Evolutionary conservation across 2,113 vertebrate genomes (phyloP), one percentile per base, ranked within the genome.

Genomic region (Pao palembangensis): DNA sequence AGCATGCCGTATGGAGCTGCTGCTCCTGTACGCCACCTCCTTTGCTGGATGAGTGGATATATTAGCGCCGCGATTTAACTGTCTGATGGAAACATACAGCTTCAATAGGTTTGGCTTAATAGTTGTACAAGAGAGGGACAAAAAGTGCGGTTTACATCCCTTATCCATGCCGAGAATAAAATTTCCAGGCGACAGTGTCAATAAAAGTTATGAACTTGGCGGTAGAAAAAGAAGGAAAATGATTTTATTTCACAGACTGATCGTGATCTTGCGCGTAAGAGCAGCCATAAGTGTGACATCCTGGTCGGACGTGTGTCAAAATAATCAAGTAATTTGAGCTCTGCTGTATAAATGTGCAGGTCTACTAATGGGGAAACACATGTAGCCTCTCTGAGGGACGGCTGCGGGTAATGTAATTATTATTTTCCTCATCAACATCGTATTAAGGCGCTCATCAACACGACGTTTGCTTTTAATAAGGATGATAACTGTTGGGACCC

Each of bases 11-110:
- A 66, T 48, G 52, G 50, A 49, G 61, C 52, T 67, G 55, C 51
- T 53, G 50, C 47, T 57, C 53, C 54, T 65, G 44, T 52, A 21
- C 57, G 61, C 25, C 52, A 41, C 47, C 66, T 61, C 43, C 8
- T 5, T 55, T 54, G 64, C 50, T 55, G 57, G 17, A 55, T 43
- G 73, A 60, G 25, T 0, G 15, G 57, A 46, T 61, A 67, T 76
- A 62, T 58, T 59, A 51, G 61, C 14, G 47, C 6, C 55, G 18
- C 47, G 46, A 65, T 64, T 62, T 19, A 64, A 19, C 34, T 17
- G 13, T 38, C 3, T 46, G 7, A 53, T 14, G 15, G 52, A n/a
- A 14, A 17, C 6, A 67, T 48, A 38, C 52, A n/a, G 16, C 1
- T 43, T 59, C 20, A 34, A 70, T 70, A 8, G 8, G 34, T 38